These are phyloP conservation scores for Rhamphomyia laevipes DNA, from an alignment of 2,888 invertebrate genomes.

Conservation along the genomic window DNA sequence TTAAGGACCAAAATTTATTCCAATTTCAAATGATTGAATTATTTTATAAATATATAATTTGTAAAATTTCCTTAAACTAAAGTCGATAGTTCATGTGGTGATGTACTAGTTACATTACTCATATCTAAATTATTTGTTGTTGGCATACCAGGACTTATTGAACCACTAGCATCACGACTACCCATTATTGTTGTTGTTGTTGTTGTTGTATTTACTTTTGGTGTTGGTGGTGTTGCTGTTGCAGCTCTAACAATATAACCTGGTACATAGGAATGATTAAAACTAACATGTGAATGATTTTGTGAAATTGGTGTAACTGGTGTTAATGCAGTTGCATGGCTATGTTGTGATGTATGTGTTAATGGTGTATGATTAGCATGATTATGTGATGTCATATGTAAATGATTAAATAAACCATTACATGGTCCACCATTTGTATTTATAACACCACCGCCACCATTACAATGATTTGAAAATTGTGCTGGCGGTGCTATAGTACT, in stretches of 20 bases:
- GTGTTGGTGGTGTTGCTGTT: constrained; percentile 37
- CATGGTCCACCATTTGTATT: too few relatives aligned
- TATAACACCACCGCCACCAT: background rate
- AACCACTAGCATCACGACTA: constrained; percentile 44
- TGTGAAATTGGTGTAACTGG: constrained; percentile 37
- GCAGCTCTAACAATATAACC: constrained; percentile 31
- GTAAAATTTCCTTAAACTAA: constrained; percentile 40
- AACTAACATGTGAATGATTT: constrained; percentile 38
- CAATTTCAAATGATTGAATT: too few relatives aligned
- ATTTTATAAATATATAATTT: too few relatives aligned
- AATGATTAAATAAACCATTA: constrained; percentile 10
- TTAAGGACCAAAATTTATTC: too few relatives aligned
- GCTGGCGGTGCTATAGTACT: constrained; percentile 24
- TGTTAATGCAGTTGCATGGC: constrained; percentile 22
- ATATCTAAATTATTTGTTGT: constrained; percentile 41
- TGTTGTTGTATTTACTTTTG: constrained; percentile 24
- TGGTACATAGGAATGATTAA: constrained; percentile 30
- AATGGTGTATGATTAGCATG: constrained; percentile 17
- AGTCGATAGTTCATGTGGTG: constrained; percentile 58
- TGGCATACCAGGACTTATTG: constrained; percentile 51
- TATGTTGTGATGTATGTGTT: constrained; percentile 19
- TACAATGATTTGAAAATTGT: constrained; percentile 20
- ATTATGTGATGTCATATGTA: constrained; percentile 14
- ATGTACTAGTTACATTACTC: constrained; percentile 50
- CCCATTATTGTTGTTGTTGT: constrained; percentile 3